phyloP scores from a whole-genome alignment of 2,888 invertebrate species.

The Stenotaenia linearis region DNA sequence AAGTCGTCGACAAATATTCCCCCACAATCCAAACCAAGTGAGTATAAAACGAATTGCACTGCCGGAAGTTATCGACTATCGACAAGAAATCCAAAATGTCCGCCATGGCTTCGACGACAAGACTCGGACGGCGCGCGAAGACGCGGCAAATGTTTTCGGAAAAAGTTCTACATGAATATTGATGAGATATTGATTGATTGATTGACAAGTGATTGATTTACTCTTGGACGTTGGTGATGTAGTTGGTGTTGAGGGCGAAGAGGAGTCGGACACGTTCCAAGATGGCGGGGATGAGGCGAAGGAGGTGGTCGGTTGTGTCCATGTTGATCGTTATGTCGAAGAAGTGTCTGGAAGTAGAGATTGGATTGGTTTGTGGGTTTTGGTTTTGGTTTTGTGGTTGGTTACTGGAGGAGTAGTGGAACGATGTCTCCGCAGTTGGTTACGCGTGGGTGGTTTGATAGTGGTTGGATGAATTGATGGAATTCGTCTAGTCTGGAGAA shows the following conservation, averaged over 20 bases:
- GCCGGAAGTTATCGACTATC: neutral
- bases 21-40: neutral
- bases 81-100: neutral
- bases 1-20: neutral
- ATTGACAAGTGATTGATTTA: neutral
- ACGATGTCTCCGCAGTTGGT: neutral
- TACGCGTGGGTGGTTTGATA: neutral
- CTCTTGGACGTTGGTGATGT: neutral
- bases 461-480: neutral
- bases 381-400: too few species aligned
- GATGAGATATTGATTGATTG: neutral
- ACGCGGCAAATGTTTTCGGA: neutral
- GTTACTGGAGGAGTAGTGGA: neutral
- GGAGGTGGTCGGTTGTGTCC: neutral
- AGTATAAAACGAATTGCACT: neutral
- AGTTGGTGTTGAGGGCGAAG: neutral
- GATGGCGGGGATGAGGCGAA: neutral
- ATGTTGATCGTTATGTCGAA: neutral
- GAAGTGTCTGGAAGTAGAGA: neutral
- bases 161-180: neutral
- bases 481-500: neutral
- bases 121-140: neutral
- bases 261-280: neutral
- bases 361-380: too few species aligned
- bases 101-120: neutral